These are phyloP conservation scores for Pleuronectes platessa DNA, from an alignment of 2,113 vertebrate species.

Conservation along the genomic window DNA sequence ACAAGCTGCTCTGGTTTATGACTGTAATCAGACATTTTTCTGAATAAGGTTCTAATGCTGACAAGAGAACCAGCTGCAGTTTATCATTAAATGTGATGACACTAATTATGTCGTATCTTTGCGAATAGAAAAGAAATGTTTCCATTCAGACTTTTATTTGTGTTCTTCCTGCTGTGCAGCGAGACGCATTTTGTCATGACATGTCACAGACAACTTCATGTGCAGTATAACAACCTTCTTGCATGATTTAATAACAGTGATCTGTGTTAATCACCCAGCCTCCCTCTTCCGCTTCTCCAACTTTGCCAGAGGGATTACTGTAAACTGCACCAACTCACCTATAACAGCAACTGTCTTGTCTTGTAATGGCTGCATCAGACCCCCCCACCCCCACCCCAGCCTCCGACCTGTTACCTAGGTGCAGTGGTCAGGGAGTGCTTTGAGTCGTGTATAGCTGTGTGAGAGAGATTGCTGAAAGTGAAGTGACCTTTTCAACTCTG, in stretches of 20 bases:
- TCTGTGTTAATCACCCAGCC: constrained; percentile 86
- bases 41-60: constrained; percentile 27
- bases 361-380: constrained; percentile 90
- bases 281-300: constrained; percentile 89
- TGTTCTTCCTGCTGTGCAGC: constrained; percentile 39
- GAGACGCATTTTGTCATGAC: constrained; percentile 64
- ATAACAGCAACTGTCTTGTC: constrained; percentile 81
- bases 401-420: constrained; percentile 84
- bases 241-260: constrained; percentile 87
- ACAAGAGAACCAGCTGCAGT: constrained; percentile 55
- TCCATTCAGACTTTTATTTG: constrained; percentile 62
- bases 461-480: constrained; percentile 82
- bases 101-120: constrained; percentile 47
- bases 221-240: constrained; percentile 85
- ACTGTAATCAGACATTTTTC: constrained; percentile 25
- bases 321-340: constrained; percentile 87
- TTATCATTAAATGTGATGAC: constrained; percentile 60
- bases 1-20: constrained; percentile 17
- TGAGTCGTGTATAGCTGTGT: constrained; percentile 87
- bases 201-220: constrained; percentile 72
- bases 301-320: constrained; percentile 89
- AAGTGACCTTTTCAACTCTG: constrained; percentile 92
- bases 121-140: constrained; percentile 26
- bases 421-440: constrained; percentile 91
- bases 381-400: constrained; percentile 72